Base-by-base conservation (phyloP, 1,140 invertebrate species). In the Drosophila jambulina region DNA sequence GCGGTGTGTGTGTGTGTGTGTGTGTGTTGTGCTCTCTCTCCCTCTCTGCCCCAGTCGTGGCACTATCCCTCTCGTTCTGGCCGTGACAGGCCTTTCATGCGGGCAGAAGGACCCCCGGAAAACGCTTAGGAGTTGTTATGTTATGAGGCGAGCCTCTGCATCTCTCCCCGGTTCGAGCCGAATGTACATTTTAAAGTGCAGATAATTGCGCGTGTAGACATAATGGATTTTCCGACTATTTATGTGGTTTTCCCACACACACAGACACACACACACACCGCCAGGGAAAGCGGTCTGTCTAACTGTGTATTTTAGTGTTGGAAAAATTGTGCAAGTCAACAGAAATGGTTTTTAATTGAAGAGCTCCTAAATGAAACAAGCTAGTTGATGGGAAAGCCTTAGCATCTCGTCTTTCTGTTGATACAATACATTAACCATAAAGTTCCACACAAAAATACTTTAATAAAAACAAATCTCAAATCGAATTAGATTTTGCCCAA, bases 191-290 rank as follows among this genome's bases (percentile, higher is more conserved):
- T 83, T 78, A 78, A 87, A 87, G 84, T 87, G 84, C 72, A 87
- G 80, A 88, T 88, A 90, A 88, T 88, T 88, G 85, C 78, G 78
- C 81, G 74, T 88, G 85, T 88, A 90, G 85, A 90, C 81, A 88
- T 74, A 90, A 90, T 90, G 81, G 82, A 82, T 82, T 88, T 79
- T 72, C 80, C 75, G 59, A 81, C 80, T 75, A 80, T 88, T 82
- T 87, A 71, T 87, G 80, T 80, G 84, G 63, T 64, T 78, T 34
- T 56, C 46, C 25, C 46, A 65, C 48, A 62, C 21, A 46, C 29
- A 34, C 29, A 45, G 25, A 43, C 23, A 12, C 17, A 15, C n/a
- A 32, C 25, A 19, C 17, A 3, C 27, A 13, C 10, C 42, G 21
- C 10, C 12, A 15, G 45, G 21, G 21, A 46, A 46, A 23, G 21